These are phyloP conservation scores for Rhinophrynus dorsalis DNA, from an alignment of 2,797 vertebrate species.

Conservation along the genomic window DNA sequence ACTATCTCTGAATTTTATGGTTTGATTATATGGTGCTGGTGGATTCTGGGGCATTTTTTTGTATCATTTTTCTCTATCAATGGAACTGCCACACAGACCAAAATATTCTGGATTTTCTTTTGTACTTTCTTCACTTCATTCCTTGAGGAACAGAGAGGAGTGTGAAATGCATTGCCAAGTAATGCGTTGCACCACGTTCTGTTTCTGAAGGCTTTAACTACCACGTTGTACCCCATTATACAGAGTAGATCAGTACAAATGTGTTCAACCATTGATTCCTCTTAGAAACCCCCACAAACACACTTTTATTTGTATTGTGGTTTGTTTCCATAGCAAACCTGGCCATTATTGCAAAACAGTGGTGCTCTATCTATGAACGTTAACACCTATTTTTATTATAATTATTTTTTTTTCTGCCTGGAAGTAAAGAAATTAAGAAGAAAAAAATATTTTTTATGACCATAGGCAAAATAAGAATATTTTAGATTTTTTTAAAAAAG, in stretches of 20 bases:
- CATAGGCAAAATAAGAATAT: slow-evolving; percentile 34
- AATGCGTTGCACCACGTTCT: neutral
- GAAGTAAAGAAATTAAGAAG: slow-evolving; percentile 6
- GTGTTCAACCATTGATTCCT: too few species aligned
- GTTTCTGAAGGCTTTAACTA: too few species aligned
- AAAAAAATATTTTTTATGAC: slow-evolving; percentile 41
- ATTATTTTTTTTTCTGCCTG: neutral
- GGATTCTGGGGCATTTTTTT: slow-evolving; percentile 54
- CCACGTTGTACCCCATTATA: too few species aligned
- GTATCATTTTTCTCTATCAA: slow-evolving; percentile 3
- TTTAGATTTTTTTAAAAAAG: slow-evolving; percentile 40
- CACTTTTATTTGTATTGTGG: too few species aligned
- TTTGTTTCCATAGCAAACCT: neutral
- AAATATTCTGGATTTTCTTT: slow-evolving; percentile 26
- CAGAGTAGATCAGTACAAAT: slow-evolving; percentile 11
- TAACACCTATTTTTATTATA: slow-evolving; percentile 11
- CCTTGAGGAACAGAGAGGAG: too few species aligned
- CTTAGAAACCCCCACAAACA: too few species aligned
- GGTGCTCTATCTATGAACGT: slow-evolving; percentile 25
- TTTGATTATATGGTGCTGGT: slow-evolving; percentile 70
- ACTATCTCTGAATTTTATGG: slow-evolving; percentile 55
- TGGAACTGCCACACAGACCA: slow-evolving; percentile 54
- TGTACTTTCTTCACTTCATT: neutral
- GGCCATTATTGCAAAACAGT: slow-evolving; percentile 16
- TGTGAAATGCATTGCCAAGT: too few species aligned